phyloP scores from a whole-genome alignment of 1,140 invertebrate species.

The Andricus grossulariae region DNA sequence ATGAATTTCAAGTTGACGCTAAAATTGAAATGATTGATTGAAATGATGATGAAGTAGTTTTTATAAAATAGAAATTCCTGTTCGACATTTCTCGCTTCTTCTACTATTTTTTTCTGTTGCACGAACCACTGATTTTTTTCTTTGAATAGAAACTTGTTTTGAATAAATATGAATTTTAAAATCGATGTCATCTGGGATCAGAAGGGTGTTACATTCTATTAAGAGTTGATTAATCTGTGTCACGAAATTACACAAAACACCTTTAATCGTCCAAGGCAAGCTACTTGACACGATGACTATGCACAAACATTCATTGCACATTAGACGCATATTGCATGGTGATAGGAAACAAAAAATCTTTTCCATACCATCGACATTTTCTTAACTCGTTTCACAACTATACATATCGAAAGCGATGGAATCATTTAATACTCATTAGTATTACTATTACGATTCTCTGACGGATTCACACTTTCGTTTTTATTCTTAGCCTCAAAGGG shows the following conservation, averaged over 20 bases:
- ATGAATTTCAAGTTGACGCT: not conserved
- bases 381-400: not conserved
- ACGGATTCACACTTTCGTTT: too few relatives aligned
- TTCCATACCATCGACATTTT: not conserved
- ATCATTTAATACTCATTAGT: not conserved
- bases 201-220: constrained; percentile 6
- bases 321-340: constrained; percentile 13
- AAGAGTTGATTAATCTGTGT: constrained; percentile 9
- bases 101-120: not conserved
- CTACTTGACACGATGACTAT: constrained; percentile 2
- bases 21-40: not conserved
- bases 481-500: too few relatives aligned
- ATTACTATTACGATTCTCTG: too few relatives aligned
- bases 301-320: constrained; percentile 21
- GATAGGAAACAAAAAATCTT: not conserved
- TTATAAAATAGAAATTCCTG: not conserved
- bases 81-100: too few relatives aligned
- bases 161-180: not conserved
- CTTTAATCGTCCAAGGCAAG: constrained; percentile 26
- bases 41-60: constrained; percentile 10
- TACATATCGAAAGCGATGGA: not conserved
- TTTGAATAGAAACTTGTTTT: not conserved
- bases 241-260: constrained; percentile 27
- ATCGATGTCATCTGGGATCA: not conserved
- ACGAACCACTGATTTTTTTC: not conserved